Conservation (phyloP, 2,797 vertebrate species). For the Alca torda region DNA sequence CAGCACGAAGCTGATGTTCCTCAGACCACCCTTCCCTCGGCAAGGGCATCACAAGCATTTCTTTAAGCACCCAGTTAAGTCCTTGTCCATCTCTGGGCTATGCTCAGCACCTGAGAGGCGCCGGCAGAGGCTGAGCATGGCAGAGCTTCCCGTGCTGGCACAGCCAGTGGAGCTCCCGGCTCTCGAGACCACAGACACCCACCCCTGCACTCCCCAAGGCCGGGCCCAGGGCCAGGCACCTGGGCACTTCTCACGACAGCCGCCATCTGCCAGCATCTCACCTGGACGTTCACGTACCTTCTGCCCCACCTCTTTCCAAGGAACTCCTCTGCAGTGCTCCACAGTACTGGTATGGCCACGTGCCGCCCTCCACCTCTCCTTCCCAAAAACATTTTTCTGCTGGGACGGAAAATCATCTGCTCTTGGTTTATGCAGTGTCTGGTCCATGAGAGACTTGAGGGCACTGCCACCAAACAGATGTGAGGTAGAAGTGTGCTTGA, state of each 20-base stretch:
- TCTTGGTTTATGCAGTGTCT: not conserved
- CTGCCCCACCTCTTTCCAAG: not conserved
- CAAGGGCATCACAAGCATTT: not conserved
- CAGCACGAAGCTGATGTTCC: not conserved
- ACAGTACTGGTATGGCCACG: not conserved
- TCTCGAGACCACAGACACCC: not conserved
- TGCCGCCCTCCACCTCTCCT: not conserved
- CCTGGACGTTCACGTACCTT: not conserved
- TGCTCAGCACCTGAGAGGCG: not conserved
- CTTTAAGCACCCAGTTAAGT: not conserved
- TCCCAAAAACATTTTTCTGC: not conserved
- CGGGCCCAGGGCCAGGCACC: not conserved
- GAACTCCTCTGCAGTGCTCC: not conserved
- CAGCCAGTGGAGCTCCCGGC: not conserved
- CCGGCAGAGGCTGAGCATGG: not conserved
- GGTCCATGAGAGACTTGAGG: not conserved
- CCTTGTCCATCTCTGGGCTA: not conserved
- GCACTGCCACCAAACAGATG: not conserved
- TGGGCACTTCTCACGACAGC: not conserved
- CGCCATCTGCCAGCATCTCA: not conserved
- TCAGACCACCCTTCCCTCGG: not conserved
- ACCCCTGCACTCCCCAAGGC: not conserved
- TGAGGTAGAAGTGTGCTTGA: not conserved
- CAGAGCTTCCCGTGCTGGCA: not conserved
- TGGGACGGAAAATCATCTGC: not conserved